Evolutionary conservation across 30 jellyfish, hydroid and myxozoan genomes (phyloP).

Genomic region (Aurelia sp.): DNA sequence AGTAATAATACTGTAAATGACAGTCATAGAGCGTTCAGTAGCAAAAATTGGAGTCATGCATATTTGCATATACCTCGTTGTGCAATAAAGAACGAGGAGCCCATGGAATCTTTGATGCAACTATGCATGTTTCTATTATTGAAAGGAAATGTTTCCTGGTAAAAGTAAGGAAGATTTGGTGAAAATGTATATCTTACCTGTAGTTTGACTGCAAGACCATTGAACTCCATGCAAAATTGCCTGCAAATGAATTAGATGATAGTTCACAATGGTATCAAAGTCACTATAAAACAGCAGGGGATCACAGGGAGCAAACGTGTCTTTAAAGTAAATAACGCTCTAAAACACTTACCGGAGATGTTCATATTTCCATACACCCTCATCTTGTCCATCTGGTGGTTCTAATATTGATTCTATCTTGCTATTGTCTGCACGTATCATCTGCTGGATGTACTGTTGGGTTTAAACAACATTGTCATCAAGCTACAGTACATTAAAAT

Average conservation of each 20-base stretch:
- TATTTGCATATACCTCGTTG: no score
- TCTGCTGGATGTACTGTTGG: constrained; percentile 90
- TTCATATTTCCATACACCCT: constrained; percentile 99
- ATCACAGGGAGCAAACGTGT: neutral
- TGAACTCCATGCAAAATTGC: constrained; percentile 99
- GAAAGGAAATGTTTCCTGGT: no score
- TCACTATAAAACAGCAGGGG: neutral
- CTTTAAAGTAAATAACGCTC: neutral
- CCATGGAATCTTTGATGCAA: no score
- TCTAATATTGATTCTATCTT: constrained; percentile 90
- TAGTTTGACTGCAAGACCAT: constrained; percentile 98
- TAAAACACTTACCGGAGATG: constrained; percentile 83
- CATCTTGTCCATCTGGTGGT: constrained; percentile 99
- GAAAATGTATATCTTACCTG: constrained; percentile 63
- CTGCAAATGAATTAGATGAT: constrained; percentile 24
- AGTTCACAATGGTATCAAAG: no score
- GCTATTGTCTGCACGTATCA: constrained; percentile 87
- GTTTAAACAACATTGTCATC: no score
- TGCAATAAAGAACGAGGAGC: no score
- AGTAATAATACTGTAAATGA: no score
- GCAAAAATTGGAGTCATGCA: no score
- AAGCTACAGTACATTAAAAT: no score
- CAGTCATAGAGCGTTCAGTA: no score
- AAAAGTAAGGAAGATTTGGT: no score
- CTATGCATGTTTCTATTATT: no score